Base-by-base conservation (phyloP, 2,113 vertebrate species). In the Phylloscopus whistleri region DNA sequence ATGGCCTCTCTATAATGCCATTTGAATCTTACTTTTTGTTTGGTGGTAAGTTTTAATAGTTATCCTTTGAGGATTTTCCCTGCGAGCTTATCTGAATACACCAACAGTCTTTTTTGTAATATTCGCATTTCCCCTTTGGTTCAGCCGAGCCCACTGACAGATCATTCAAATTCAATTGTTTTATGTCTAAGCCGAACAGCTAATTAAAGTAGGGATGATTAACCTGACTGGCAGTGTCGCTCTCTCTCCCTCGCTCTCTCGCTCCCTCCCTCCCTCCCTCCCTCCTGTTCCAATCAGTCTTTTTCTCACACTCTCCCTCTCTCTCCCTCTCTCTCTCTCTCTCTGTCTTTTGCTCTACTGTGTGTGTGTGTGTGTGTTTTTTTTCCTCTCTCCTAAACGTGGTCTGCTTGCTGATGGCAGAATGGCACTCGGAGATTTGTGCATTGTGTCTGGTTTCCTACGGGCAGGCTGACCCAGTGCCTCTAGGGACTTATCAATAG, bases 381-480 rank as follows among this genome's bases (percentile, higher is more conserved):
- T 97, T 98, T 97, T 94, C 96, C 97, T 98, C 98, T 98, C 97
- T 98, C 97, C 98, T 98, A 98, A 98, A 98, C 98, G 98, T 98
- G 98, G 98, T 98, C 98, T 98, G 98, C 98, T 98, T 98, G 98
- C 98, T 98, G 98, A 98, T 98, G 98, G 98, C 98, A 98, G 98
- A 98, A 98, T 98, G 98, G 98, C 98, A 99, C 98, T 98, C 98
- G 98, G 98, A 98, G 98, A 98, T 98, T 98, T 98, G 98, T 99
- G 99, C 98, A 99, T 99, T 99, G 99, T 99, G 99, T 99, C 99
- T 99, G 99, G 98, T 99, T 99, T 99, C 98, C 98, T 98, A 98
- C 99, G 99, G 99, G 99, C 98, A 98, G 99, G 99, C 99, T 99
- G 99, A 99, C 99, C 99, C 98, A 99, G 97, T 98, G 98, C 98